phyloP scores from a whole-genome alignment of 2,888 invertebrate genomes.

The Eledone cirrhosa region DNA sequence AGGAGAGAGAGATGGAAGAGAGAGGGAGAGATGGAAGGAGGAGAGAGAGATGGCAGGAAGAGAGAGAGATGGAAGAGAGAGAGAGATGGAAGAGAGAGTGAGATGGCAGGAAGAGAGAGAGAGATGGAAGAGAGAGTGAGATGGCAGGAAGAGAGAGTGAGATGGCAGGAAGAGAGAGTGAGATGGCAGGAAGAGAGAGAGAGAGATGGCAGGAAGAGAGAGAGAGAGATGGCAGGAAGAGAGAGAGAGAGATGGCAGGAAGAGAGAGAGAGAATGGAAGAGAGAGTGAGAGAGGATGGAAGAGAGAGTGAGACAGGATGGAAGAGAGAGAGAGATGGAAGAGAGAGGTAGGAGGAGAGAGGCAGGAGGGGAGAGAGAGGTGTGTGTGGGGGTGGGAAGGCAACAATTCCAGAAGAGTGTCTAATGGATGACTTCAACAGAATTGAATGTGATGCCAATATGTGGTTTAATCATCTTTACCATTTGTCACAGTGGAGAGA shows the following conservation, averaged over 20 bases:
- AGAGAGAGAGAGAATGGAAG: background rate
- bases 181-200: background rate
- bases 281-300: background rate
- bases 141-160: background rate
- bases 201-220: background rate
- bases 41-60: background rate
- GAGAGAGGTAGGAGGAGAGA: background rate
- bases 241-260: background rate
- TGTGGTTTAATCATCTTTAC: too few relatives aligned
- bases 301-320: background rate
- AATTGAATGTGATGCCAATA: too few relatives aligned
- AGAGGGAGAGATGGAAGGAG: background rate
- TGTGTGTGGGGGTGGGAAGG: too few relatives aligned
- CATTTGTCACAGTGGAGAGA: too few relatives aligned
- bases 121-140: background rate
- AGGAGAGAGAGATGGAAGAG: background rate
- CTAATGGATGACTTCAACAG: too few relatives aligned
- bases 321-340: background rate
- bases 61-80: background rate
- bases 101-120: background rate
- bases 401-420: too few relatives aligned
- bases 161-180: background rate
- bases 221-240: background rate
- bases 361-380: too few relatives aligned
- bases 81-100: background rate